These are phyloP conservation scores for Heliconius hewitsoni DNA, from an alignment of 1,140 invertebrate genomes.

Conservation along the genomic window DNA sequence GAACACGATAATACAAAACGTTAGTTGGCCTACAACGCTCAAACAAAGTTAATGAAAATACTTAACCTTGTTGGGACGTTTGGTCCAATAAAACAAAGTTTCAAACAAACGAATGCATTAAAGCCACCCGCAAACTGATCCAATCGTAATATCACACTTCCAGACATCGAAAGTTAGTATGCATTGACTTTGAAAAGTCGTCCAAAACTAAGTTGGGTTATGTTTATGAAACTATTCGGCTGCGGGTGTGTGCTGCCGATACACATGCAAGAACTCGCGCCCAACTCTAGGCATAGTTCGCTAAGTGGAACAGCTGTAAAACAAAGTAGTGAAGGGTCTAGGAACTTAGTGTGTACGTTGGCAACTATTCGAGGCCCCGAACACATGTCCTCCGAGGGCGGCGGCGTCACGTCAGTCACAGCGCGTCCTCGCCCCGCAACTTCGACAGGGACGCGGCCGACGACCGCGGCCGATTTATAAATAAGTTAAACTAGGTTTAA, in stretches of 20 bases:
- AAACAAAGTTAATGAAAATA: conserved; percentile 64
- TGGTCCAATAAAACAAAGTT: conserved; percentile 78
- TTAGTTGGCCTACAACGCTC: conserved; percentile 50
- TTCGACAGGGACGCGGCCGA: conserved; percentile 66
- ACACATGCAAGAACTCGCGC: conserved; percentile 79
- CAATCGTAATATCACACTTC: conserved; percentile 78
- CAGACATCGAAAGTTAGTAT: conserved; percentile 80
- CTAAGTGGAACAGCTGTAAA: conserved; percentile 81
- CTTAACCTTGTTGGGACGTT: conserved; percentile 72
- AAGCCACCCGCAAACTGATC: conserved; percentile 77
- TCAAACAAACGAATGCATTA: conserved; percentile 80
- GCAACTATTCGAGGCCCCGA: conserved; percentile 67
- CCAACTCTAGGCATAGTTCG: conserved; percentile 79
- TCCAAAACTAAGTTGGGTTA: conserved; percentile 80
- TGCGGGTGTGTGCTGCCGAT: conserved; percentile 77
- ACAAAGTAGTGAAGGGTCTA: conserved; percentile 81
- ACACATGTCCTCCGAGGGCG: conserved; percentile 63
- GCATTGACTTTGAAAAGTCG: conserved; percentile 81
- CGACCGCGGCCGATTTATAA: conserved; percentile 74
- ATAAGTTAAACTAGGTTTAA: conserved; percentile 79
- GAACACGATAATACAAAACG: conserved; percentile 45
- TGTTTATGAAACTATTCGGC: conserved; percentile 81
- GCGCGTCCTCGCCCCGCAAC: conserved; percentile 48
- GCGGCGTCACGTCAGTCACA: conserved; percentile 21
- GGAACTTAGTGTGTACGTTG: conserved; percentile 76